Conservation (phyloP, 2,113 vertebrate species). For the Halichoerus grypus region DNA sequence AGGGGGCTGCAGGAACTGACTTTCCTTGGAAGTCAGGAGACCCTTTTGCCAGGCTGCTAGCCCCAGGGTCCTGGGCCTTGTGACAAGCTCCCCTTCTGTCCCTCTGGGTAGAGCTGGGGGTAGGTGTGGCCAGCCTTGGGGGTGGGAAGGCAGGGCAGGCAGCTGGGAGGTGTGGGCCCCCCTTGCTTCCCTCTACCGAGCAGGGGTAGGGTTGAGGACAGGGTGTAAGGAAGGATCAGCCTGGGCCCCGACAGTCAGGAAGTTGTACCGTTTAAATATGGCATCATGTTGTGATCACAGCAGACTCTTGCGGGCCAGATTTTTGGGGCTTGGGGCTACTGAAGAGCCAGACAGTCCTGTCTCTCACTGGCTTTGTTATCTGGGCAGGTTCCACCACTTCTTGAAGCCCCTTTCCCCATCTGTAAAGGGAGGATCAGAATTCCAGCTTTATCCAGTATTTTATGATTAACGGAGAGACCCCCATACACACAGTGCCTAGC, state of each 20-base stretch:
- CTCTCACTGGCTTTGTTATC: not conserved
- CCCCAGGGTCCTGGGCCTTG: not conserved
- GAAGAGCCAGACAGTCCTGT: not conserved
- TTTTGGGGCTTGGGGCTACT: not conserved
- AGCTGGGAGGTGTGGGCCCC: not conserved
- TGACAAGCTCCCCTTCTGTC: not conserved
- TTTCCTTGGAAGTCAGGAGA: not conserved
- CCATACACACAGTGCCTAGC: accelerated
- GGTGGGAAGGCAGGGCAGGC: not conserved
- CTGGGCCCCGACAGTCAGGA: not conserved
- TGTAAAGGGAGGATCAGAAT: not conserved
- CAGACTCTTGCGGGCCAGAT: not conserved
- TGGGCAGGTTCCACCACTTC: not conserved
- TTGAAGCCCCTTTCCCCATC: not conserved
- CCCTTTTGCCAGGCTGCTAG: not conserved
- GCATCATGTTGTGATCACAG: not conserved
- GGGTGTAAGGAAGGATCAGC: not conserved
- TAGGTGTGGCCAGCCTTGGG: not conserved
- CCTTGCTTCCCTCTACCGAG: not conserved
- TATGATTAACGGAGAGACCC: not conserved
- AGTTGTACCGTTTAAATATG: not conserved
- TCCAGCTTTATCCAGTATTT: not conserved
- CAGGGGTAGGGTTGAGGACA: not conserved
- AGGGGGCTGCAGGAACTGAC: not conserved
- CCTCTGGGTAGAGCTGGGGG: not conserved